Evolutionary conservation across 2,113 vertebrate genomes (phyloP).

Genomic region (Hemiprocne comata): DNA sequence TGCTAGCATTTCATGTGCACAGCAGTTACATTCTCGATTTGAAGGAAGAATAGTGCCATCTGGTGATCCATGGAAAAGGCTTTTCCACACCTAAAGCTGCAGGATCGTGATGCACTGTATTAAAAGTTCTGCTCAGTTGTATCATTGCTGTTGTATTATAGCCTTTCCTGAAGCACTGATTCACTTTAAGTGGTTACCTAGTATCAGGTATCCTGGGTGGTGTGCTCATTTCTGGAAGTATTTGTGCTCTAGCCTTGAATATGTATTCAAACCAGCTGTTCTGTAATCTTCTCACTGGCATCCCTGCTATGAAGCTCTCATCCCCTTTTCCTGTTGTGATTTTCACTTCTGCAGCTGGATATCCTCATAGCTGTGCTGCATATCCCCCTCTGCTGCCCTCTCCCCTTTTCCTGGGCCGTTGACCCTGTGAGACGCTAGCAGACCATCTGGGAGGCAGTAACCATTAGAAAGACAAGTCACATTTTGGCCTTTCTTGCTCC

Average conservation of each 20-base stretch:
- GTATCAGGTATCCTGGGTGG: neutral
- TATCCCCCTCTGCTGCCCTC: neutral
- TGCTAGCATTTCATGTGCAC: neutral
- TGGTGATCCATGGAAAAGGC: slow-evolving; percentile 44
- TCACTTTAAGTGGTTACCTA: neutral
- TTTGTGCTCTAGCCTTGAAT: neutral
- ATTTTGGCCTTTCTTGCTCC: neutral
- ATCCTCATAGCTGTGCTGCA: neutral
- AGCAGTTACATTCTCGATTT: neutral
- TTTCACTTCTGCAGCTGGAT: neutral
- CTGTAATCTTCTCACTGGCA: neutral
- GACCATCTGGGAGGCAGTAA: neutral
- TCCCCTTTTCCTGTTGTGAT: neutral
- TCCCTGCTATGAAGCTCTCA: neutral
- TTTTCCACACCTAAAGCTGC: neutral
- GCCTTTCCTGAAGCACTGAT: neutral
- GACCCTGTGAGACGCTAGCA: neutral
- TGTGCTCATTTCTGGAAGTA: neutral
- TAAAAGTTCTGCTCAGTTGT: neutral
- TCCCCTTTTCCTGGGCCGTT: fast-evolving
- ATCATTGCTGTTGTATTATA: fast-evolving
- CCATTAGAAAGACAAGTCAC: neutral
- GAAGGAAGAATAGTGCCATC: slow-evolving; percentile 72
- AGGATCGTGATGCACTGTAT: fast-evolving
- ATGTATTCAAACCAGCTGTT: neutral